Base-by-base conservation (phyloP, 2,113 vertebrate genomes). In the Plecotus auritus region DNA sequence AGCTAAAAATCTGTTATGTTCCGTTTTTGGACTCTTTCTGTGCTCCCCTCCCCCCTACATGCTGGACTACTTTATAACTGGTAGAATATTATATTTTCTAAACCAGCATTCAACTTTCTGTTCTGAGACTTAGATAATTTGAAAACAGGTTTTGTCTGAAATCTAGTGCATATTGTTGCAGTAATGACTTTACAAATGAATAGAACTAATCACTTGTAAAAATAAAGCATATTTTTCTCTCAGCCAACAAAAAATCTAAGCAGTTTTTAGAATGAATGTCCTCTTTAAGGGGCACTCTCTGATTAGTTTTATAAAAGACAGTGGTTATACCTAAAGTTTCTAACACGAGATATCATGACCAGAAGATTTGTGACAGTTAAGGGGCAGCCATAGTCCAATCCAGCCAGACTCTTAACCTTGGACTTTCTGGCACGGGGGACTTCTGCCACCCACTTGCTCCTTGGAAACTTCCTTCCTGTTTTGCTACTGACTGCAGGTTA, bases 401-500 rank as follows among this genome's bases (percentile, higher is more conserved):
- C 28, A 42, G 5, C 54, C n/a, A 82, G 85, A 85, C 37, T 73
- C 49, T 49, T 4, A 9, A 23, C 30, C 37, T 23, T 81, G 40
- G 42, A n/a, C n/a, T 70, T 90, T 17, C 20, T 54, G 22, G 88
- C 35, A 6, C 0, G 0, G 37, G 16, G 96, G 91, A 95, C 78
- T 97, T 96, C 74, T 96, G 69, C 76, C 92, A 74, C 64, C 61
- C 69, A 13, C 2, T 1, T 45, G 30, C n/a, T 93, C 92, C 64
- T 88, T 92, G 78, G 87, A 83, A 95, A 82, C 61, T 83, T 96
- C 35, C n/a, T 77, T 49, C 37, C 35, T 70, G 32, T 85, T 97
- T 95, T 85, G 83, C 17, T 85, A 51, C 16, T 54, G 66, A 84
- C 85, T 93, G 59, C 88, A 92, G 85, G 74, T 96, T 96, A 95